phyloP scores from a whole-genome alignment of 2,797 vertebrate species.

The Crenuchus spilurus region DNA sequence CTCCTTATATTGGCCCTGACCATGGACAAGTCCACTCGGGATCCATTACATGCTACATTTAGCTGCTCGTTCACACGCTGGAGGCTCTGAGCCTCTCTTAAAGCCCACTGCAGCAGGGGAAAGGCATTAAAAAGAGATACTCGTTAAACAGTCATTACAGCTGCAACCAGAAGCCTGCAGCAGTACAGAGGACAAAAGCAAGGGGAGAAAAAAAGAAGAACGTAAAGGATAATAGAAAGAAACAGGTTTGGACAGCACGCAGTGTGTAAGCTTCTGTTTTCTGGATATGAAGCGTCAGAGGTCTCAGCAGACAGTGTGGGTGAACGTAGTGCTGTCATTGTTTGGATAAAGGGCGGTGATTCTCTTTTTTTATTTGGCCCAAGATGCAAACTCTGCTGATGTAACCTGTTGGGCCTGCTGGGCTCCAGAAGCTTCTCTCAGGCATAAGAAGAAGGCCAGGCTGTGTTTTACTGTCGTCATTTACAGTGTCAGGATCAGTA shows the following conservation, averaged over 20 bases:
- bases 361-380: constrained; percentile 15
- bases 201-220: constrained; percentile 13
- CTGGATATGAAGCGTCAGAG: constrained; percentile 39
- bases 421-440: constrained; percentile 20
- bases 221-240: constrained; percentile 21
- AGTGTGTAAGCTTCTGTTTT: constrained; percentile 49
- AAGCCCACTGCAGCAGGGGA: constrained; percentile 38
- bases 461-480: constrained; percentile 9
- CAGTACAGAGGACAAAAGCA: constrained; percentile 32
- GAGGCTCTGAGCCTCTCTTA: constrained; percentile 43
- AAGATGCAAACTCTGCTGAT: constrained; percentile 22
- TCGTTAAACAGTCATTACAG: constrained; percentile 62
- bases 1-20: constrained; percentile 13
- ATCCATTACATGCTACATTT: constrained; percentile 65
- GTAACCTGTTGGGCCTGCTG: constrained; percentile 23
- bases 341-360: constrained; percentile 45
- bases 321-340: constrained; percentile 37
- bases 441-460: not conserved
- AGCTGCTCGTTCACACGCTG: constrained; percentile 57
- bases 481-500: constrained; percentile 5
- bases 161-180: constrained; percentile 55
- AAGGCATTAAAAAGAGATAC: constrained; percentile 66
- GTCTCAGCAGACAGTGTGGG: constrained; percentile 39
- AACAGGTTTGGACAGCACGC: constrained; percentile 21
- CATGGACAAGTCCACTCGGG: constrained; percentile 45